phyloP scores from a whole-genome alignment of 2,888 invertebrate species.

The Schizotus pectinicornis region DNA sequence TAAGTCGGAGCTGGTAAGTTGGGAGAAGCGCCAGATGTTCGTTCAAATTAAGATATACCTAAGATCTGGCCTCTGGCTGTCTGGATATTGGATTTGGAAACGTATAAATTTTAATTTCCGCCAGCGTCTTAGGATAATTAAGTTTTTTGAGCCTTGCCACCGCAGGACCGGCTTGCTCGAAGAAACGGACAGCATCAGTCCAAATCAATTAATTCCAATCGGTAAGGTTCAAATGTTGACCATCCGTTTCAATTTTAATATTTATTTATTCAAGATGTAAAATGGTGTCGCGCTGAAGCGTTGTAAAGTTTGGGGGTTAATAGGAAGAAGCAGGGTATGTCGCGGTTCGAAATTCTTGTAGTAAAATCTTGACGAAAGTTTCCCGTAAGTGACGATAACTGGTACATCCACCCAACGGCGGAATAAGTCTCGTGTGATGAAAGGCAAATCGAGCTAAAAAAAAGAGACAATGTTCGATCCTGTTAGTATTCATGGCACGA shows the following conservation, averaged over 20 bases:
- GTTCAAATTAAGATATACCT: slow-evolving; percentile 49
- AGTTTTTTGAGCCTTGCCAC: slow-evolving; percentile 15
- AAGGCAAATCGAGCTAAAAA: slow-evolving; percentile 31
- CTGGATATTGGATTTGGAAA: slow-evolving; percentile 52
- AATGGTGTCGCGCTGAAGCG: no score
- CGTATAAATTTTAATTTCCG: slow-evolving; percentile 58
- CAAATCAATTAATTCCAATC: no score
- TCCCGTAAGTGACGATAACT: no score
- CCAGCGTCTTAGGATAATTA: slow-evolving; percentile 29
- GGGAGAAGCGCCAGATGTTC: slow-evolving; percentile 53
- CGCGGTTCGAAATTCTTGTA: no score
- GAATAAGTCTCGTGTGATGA: slow-evolving; percentile 28
- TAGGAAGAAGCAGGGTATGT: no score
- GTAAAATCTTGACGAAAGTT: no score
- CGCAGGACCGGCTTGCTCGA: slow-evolving; percentile 1
- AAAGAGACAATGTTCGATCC: slow-evolving; percentile 29
- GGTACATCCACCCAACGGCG: not conserved
- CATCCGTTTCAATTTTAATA: no score
- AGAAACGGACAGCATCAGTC: no score
- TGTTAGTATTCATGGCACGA: slow-evolving; percentile 48
- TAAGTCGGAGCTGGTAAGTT: slow-evolving; percentile 49
- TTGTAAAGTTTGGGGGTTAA: no score
- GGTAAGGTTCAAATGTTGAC: no score
- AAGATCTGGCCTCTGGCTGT: slow-evolving; percentile 40
- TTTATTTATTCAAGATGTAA: no score